These are phyloP conservation scores for Tetragnatha montana DNA, from an alignment of 2,888 invertebrate species.

Conservation along the genomic window DNA sequence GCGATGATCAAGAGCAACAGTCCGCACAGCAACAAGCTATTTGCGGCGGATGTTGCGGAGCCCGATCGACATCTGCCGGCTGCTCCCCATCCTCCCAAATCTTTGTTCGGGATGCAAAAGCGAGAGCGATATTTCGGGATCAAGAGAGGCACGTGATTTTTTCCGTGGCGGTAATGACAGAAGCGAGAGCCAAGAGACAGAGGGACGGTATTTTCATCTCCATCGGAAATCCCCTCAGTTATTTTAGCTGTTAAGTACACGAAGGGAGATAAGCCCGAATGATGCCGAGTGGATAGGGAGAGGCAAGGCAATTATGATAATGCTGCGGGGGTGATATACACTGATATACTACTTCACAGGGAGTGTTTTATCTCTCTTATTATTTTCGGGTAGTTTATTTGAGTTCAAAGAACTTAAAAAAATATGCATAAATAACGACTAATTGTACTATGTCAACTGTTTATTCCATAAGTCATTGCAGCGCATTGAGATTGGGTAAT, in stretches of 20 bases:
- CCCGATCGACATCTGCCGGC: conserved; percentile 15
- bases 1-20: not conserved
- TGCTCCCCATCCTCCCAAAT: conserved; percentile 54
- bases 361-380: too few relatives aligned
- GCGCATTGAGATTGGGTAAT: too few relatives aligned
- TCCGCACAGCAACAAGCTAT: not conserved
- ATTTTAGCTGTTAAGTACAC: not conserved
- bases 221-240: not conserved
- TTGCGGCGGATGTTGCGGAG: conserved; percentile 9
- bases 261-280: not conserved
- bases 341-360: too few relatives aligned
- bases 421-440: too few relatives aligned
- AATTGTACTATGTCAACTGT: too few relatives aligned
- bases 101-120: conserved; percentile 44
- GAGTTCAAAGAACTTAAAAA: too few relatives aligned
- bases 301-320: not conserved
- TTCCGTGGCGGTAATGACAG: conserved; percentile 57
- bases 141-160: conserved; percentile 41
- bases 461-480: too few relatives aligned
- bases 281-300: not conserved
- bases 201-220: conserved; percentile 24
- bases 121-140: conserved; percentile 60
- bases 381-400: too few relatives aligned
- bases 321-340: not conserved
- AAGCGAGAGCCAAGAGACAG: conserved; percentile 47